These are phyloP conservation scores for Zaprionus vittiger DNA, from an alignment of 1,140 invertebrate species.

Conservation along the genomic window DNA sequence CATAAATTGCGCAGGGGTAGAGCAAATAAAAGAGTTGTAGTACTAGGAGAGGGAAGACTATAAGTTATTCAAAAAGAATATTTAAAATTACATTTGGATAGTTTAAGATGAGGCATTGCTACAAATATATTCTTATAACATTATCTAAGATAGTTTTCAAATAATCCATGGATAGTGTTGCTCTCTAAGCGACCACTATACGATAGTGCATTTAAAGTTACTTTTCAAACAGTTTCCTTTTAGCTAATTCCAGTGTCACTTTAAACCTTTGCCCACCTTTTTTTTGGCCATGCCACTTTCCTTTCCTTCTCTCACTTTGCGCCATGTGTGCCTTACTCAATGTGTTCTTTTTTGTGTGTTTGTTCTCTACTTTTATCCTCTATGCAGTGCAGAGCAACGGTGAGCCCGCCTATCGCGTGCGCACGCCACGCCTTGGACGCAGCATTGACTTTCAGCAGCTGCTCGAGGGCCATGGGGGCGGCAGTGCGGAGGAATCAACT, in stretches of 20 bases:
- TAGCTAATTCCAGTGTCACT: not conserved
- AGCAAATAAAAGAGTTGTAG: not conserved
- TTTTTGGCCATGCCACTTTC: not conserved
- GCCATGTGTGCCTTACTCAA: not conserved
- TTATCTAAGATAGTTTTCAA: not conserved
- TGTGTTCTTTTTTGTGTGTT: constrained; percentile 7
- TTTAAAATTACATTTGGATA: not conserved
- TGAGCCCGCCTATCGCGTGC: constrained; percentile 76
- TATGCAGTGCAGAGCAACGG: constrained; percentile 67
- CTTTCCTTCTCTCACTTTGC: not conserved
- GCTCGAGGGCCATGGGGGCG: constrained; percentile 44
- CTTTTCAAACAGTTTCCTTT: not conserved
- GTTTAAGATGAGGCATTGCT: too few species aligned
- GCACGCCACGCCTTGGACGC: constrained; percentile 79
- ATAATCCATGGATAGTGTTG: not conserved
- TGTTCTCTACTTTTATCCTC: constrained; percentile 9
- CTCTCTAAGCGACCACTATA: too few species aligned
- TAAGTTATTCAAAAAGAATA: not conserved
- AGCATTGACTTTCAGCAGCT: constrained; percentile 79
- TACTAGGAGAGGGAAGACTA: not conserved
- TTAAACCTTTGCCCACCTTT: not conserved
- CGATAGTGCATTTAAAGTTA: not conserved
- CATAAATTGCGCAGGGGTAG: not conserved
- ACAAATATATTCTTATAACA: not conserved
- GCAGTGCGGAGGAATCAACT: constrained; percentile 46